Base-by-base conservation (phyloP, 2,797 vertebrate species). In the Megalops cyprinoides region DNA sequence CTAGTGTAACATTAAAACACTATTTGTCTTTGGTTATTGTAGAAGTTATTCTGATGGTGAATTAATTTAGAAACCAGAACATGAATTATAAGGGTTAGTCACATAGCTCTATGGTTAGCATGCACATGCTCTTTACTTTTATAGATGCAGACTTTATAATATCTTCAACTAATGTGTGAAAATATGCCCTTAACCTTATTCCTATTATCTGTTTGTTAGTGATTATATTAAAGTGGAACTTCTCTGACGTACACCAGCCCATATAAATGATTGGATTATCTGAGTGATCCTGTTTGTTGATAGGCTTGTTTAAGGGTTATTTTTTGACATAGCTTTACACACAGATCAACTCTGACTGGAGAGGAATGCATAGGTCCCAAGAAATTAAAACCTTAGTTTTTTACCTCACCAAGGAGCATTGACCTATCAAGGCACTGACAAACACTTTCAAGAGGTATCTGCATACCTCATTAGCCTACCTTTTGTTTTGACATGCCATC, bases 281-380 rank as follows among this genome's bases (percentile, higher is more conserved):
- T 8, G 55, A 85, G 77, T 81, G 80, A 88, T 78, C 86, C 81
- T 28, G 88, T 88, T 88, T 87, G 90, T 87, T 78, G 85, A 86
- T 85, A 81, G 79, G 71, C 79, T 37, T 75, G n/a, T 14, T 67
- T 76, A 56, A 67, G 82, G 88, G 92, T 91, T 91, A 89, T 91
- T 90, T 88, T 93, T 94, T 94, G 93, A 42, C 92, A 92, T 85
- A 82, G 87, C 85, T 90, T 88, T 89, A 90, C 86, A n/a, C 86
- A 90, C 88, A 88, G 90, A 92, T 90, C 85, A 78, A 85, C 85
- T 82, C 85, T 86, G 87, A 89, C 83, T 87, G 85, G 86, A 92
- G 90, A 88, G 89, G 87, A 88, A 86, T 87, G 84, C 89, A 89
- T 84, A 89, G 88, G 87, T 86, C 79, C 86, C 85, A 84, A 46